phyloP scores from a whole-genome alignment of 2,113 vertebrate genomes.

The Scomber scombrus region DNA sequence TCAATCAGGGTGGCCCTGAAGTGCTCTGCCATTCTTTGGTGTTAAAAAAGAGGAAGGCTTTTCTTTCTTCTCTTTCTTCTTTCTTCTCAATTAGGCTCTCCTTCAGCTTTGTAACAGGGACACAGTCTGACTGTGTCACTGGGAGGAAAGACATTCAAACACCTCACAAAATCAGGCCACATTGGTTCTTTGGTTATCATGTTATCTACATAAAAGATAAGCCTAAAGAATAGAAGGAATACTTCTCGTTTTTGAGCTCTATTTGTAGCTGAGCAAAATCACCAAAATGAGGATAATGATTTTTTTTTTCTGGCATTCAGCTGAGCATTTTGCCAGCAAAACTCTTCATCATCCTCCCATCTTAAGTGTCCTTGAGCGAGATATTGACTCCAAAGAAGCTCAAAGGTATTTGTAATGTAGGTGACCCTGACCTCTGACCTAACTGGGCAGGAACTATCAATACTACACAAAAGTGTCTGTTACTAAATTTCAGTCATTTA shows the following conservation, averaged over 20 bases:
- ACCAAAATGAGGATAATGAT: not conserved
- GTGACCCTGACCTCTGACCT: constrained; percentile 38
- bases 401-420: not conserved
- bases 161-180: constrained; percentile 44
- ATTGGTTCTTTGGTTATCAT: constrained; percentile 17
- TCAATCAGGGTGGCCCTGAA: constrained; percentile 74
- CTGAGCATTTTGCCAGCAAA: not conserved
- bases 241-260: not conserved
- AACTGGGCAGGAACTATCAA: not conserved
- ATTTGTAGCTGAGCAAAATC: not conserved
- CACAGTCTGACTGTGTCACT: constrained; percentile 49
- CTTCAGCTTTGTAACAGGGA: constrained; percentile 62
- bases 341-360: not conserved
- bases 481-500: not conserved
- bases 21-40: constrained; percentile 77
- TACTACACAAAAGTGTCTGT: not conserved
- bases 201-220: constrained; percentile 14
- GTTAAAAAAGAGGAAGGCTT: constrained; percentile 73
- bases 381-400: constrained; percentile 5
- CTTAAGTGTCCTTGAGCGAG: constrained; percentile 32
- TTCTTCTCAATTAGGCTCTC: constrained; percentile 80
- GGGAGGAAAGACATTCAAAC: constrained; percentile 53
- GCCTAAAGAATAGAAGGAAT: not conserved
- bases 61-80: constrained; percentile 70
- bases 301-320: not conserved